Evolutionary conservation across 2,797 vertebrate species (phyloP), one percentile per base, ranked within the genome.

Genomic region (Myiotriccus ornatus): DNA sequence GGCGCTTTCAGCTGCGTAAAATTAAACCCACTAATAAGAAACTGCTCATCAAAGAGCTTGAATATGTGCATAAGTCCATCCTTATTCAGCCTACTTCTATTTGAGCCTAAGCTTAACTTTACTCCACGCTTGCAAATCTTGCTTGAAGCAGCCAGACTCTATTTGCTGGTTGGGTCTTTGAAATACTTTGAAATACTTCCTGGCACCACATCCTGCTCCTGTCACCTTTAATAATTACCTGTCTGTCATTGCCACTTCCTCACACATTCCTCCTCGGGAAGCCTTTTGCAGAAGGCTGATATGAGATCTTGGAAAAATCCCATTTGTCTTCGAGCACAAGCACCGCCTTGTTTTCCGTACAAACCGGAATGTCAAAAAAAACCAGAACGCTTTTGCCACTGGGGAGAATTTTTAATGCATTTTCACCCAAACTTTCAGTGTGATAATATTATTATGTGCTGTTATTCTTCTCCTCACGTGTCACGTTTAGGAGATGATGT

Each of bases 21-120:
- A 93, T 82, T 62, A 79, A 95, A 83, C 56, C 35, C 2, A 1
- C 64, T 94, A 93, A 87, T 94, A 94, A 90, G 87, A 95, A 91
- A 89, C 64, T 77, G 44, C 57, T 93, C 87, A 90, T 91, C 89
- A 96, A 90, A 88, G 87, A 74, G 25, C 46, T 91, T 79, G 62
- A 91, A 69, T 93, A 84, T 93, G 47, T 81, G 65, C 62, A 28
- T 90, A 93, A 88, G 37, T 82, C 87, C 24, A 2, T 82, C 84
- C 44, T 90, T 68, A 65, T 74, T 89, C 84, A 88, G 46, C 43
- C 62, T 57, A 10, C n/a, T 52, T 2, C n/a, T 84, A 2, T 91
- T 91, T 64, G 82, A 81, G 59, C 28, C 21, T 63, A 22, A 35
- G 43, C 50, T 86, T 81, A 67, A 69, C 63, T 96, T 91, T 22